Percentiles rank a stretch among this genome's conserved stretches.
phyloP scores from a whole-genome alignment of 2,888 invertebrate genomes.

The Odontothrips loti region DNA sequence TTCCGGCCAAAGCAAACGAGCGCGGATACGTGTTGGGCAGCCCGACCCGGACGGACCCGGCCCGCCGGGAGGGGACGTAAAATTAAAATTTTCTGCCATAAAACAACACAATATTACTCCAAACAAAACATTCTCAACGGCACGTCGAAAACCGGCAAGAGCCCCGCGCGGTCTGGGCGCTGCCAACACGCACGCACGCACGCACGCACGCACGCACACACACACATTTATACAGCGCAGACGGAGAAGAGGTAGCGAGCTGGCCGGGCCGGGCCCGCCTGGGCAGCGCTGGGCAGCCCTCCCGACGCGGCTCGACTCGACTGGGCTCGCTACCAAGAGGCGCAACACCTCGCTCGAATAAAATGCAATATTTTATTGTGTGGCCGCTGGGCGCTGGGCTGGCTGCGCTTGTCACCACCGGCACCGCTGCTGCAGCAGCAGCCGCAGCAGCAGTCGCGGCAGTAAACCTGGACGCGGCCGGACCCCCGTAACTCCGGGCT shows the following conservation, averaged over 20 bases:
- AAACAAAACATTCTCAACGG: conserved; percentile 20
- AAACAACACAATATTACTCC: conserved; percentile 23
- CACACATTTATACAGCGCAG: no score
- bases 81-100: conserved; percentile 27
- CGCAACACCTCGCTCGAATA: conserved; percentile 24
- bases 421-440: no score
- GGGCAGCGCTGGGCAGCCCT: not conserved
- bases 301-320: not conserved
- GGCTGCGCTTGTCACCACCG: conserved; percentile 14
- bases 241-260: not conserved
- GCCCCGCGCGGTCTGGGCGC: not conserved
- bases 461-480: conserved; percentile 4
- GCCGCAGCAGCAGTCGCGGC: not conserved
- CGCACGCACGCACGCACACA: no score
- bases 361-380: conserved; percentile 27
- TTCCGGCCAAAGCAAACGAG: no score
- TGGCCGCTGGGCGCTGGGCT: not conserved
- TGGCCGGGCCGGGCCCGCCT: not conserved
- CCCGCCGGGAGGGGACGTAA: conserved; percentile 1
- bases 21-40: no score
- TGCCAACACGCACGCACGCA: no score
- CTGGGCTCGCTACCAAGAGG: conserved; percentile 7
- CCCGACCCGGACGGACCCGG: no score
- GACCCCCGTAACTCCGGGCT: not conserved
- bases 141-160: not conserved